These are phyloP conservation scores for Petrocephalus schoutedeni DNA, from an alignment of 2,797 vertebrate genomes.

Conservation along the genomic window DNA sequence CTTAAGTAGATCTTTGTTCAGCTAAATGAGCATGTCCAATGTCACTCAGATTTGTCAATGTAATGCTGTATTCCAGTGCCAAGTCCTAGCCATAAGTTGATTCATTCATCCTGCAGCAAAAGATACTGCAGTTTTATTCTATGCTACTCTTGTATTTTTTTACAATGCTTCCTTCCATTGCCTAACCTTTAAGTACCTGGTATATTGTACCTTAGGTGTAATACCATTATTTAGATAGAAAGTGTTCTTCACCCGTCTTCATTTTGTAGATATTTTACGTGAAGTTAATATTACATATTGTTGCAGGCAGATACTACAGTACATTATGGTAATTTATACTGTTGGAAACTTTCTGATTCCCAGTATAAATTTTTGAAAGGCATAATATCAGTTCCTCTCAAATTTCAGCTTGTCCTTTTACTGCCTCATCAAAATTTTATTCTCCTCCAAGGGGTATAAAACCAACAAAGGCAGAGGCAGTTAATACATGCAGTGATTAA, in stretches of 20 bases:
- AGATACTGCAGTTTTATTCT: not conserved
- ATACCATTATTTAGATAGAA: not conserved
- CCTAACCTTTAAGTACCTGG: not conserved
- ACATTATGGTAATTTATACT: not conserved
- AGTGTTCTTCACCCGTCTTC: not conserved
- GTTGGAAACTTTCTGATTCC: not conserved
- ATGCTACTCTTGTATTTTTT: not conserved
- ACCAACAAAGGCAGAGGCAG: not conserved
- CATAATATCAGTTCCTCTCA: not conserved
- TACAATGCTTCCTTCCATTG: not conserved
- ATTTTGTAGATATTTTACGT: not conserved
- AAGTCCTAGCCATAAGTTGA: not conserved
- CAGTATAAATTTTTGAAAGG: not conserved
- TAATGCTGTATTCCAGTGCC: not conserved
- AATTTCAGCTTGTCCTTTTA: conserved; percentile 1
- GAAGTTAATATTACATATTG: not conserved
- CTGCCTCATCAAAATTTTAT: not conserved
- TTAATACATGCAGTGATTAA: not conserved
- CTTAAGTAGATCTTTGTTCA: not conserved
- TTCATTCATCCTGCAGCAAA: not conserved
- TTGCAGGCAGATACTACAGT: not conserved
- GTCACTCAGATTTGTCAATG: not conserved
- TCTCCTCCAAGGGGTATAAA: not conserved
- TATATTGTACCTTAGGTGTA: not conserved
- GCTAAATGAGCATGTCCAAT: not conserved